A percentile compares a stretch with the other conserved stretches of the same genome.
phyloP scores from a whole-genome alignment of 2,797 vertebrate genomes.

The Cephalopachus bancanus region DNA sequence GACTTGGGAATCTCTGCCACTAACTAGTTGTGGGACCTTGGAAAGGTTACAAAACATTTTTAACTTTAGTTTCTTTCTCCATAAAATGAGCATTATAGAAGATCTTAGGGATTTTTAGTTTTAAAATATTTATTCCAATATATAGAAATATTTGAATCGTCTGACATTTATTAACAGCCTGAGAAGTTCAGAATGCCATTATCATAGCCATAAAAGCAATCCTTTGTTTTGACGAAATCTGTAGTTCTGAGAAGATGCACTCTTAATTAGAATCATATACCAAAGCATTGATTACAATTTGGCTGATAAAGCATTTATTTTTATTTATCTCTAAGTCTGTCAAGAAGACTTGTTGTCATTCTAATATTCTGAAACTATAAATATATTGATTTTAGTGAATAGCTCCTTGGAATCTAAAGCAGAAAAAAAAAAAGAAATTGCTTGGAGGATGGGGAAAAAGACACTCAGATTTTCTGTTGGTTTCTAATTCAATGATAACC shows the following conservation, averaged over 20 bases:
- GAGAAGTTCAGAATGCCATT: not conserved
- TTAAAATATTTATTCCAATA: conserved; percentile 32
- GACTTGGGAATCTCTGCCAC: not conserved
- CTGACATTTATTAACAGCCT: not conserved
- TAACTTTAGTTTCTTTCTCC: not conserved
- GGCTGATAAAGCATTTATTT: not conserved
- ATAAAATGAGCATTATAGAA: not conserved
- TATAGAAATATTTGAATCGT: not conserved
- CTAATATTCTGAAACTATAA: conserved; percentile 35
- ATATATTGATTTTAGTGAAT: conserved; percentile 37
- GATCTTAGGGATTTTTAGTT: not conserved
- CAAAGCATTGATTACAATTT: not conserved
- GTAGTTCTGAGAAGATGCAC: not conserved
- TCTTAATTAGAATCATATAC: not conserved
- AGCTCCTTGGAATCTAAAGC: not conserved
- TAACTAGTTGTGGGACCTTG: not conserved
- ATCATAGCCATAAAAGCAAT: not conserved
- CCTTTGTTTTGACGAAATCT: conserved; percentile 23
- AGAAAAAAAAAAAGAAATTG: not conserved
- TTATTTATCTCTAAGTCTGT: conserved; percentile 44
- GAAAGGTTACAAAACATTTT: not conserved
- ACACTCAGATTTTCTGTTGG: not conserved
- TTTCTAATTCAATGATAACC: conserved; percentile 53
- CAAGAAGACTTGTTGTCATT: not conserved
- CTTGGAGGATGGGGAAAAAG: not conserved